Evolutionary conservation across 2,888 invertebrate genomes (phyloP).

Genomic region (Helleia helle): DNA sequence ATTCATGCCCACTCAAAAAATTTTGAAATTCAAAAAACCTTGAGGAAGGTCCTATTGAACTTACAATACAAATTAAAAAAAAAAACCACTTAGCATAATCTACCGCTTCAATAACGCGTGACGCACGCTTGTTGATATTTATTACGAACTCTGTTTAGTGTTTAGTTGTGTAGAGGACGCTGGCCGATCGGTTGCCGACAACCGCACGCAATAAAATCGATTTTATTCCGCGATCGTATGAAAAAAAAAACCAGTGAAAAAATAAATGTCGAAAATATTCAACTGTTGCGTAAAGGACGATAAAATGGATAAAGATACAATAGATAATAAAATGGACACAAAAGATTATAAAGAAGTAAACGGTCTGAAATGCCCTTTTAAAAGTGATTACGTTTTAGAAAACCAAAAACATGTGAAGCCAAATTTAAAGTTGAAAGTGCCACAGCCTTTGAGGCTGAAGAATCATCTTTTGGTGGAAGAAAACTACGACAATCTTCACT

Average conservation of each 20-base stretch:
- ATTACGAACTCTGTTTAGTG: slow-evolving; percentile 37
- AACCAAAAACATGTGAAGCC: slow-evolving; percentile 38
- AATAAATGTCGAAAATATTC: slow-evolving; percentile 34
- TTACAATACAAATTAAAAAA: too few species aligned
- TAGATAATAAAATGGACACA: slow-evolving; percentile 20
- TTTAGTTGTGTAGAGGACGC: slow-evolving; percentile 26
- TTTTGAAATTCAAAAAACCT: too few species aligned
- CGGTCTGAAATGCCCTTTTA: slow-evolving; percentile 42
- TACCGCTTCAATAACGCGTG: slow-evolving; percentile 22
- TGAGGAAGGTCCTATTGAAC: too few species aligned
- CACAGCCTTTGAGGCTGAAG: slow-evolving; percentile 49
- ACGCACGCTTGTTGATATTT: slow-evolving; percentile 43
- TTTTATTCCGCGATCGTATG: slow-evolving; percentile 38
- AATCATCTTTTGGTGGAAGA: slow-evolving; percentile 42
- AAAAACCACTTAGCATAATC: slow-evolving; percentile 2
- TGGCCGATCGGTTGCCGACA: slow-evolving; percentile 34
- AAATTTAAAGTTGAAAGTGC: slow-evolving; percentile 49
- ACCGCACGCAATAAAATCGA: slow-evolving; percentile 29
- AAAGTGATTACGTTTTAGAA: slow-evolving; percentile 34
- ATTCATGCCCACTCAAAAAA: too few species aligned
- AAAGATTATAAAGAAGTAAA: slow-evolving; percentile 24
- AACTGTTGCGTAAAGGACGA: slow-evolving; percentile 30
- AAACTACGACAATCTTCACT: slow-evolving; percentile 47
- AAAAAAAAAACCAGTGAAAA: slow-evolving; percentile 7
- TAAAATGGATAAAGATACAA: slow-evolving; percentile 24